Conservation (phyloP, 2,888 invertebrate genomes). For the Molorchus minor region DNA sequence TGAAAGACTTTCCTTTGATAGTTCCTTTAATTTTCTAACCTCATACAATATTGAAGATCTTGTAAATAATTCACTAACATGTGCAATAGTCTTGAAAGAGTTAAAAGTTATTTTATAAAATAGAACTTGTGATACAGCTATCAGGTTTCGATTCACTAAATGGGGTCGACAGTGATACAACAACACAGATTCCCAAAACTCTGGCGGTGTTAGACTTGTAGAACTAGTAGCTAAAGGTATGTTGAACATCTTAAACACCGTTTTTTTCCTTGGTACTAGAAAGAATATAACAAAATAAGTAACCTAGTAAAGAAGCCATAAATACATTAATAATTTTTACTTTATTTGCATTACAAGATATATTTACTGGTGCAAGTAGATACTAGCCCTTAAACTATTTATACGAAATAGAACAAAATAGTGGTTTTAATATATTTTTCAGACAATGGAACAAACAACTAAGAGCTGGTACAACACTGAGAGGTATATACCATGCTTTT, state of each 20-base stretch:
- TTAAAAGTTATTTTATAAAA: constrained; percentile 51
- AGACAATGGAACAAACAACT: too few species aligned
- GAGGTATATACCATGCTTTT: too few species aligned
- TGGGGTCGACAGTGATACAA: constrained; percentile 76
- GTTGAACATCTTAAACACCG: constrained; percentile 49
- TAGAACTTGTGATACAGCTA: constrained; percentile 62
- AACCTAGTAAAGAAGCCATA: too few species aligned
- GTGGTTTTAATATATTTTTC: too few species aligned
- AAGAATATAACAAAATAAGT: constrained; percentile 24
- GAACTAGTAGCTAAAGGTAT: constrained; percentile 58
- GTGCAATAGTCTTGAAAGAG: constrained; percentile 41
- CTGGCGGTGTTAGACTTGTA: constrained; percentile 50
- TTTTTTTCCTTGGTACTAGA: constrained; percentile 48
- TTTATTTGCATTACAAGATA: too few species aligned
- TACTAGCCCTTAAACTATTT: too few species aligned
- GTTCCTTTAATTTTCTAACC: constrained; percentile 50
- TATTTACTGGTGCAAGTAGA: too few species aligned
- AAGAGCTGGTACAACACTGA: too few species aligned
- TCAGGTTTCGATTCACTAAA: constrained; percentile 76
- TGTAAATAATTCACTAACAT: constrained; percentile 52
- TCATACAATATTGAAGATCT: constrained; percentile 55
- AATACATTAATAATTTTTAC: too few species aligned
- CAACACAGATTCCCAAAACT: constrained; percentile 73
- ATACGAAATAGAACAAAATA: too few species aligned
- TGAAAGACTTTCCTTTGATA: constrained; percentile 49